Base-by-base conservation (phyloP, 2,113 vertebrate genomes). In the Tupaia chinensis region DNA sequence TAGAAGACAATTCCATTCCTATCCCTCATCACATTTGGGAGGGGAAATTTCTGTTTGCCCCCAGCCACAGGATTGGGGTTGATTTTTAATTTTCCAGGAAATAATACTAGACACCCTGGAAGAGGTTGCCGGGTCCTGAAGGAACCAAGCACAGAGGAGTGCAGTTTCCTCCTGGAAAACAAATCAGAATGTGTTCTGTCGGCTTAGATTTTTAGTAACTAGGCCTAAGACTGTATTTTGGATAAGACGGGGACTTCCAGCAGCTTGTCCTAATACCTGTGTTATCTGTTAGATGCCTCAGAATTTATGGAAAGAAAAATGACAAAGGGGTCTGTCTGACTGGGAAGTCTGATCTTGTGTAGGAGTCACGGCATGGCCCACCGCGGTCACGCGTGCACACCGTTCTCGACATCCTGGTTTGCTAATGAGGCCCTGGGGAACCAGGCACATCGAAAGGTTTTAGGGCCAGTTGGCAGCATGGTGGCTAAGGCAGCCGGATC, bases 191-290 rank as follows among this genome's bases (percentile, higher is more conserved):
- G 16, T 73, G 11, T 80, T 72, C 86, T 81, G 14, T 74, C 87
- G 53, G 60, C 54, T 91, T 83, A 20, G 79, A 65, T 95, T 89
- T 95, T 93, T 87, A 92, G 65, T 92, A 82, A 93, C 60, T 95
- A 84, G 87, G 9, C 84, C 92, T 76, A 72, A 81, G 79, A 78
- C 32, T 94, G 89, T 96, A 91, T 89, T 95, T 92, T 87, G 76
- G 61, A 61, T 79, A 97, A 80, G 68, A 66, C 61, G 94, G 81
- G 76, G 68, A 90, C 86, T 90, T 94, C 58, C 1, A 16, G 10
- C 84, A 76, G 16, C 69, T 87, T 69, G 58, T 86, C 85, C 73
- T 92, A 20, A 66, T 80, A 61, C 23, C 58, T 73, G 2, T 92
- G 27, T 72, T 66, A 32, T 53, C 54, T 61, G 22, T 73, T 19